Evolutionary conservation across 1,140 invertebrate genomes (phyloP).

Genomic region (Calosoma granatense): DNA sequence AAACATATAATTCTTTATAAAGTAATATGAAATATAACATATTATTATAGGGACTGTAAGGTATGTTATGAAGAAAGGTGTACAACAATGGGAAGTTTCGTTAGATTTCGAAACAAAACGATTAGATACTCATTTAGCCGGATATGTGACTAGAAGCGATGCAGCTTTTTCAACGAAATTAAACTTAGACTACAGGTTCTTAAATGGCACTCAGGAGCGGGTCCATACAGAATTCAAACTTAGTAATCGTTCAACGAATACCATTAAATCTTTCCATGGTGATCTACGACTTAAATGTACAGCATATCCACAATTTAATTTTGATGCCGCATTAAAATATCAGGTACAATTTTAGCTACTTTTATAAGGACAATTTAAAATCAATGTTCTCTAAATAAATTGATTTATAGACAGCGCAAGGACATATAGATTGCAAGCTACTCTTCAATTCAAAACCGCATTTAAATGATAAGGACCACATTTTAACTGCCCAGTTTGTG

Average conservation of each 20-base stretch:
- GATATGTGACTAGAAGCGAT: conserved; percentile 50
- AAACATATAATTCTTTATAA: conserved; percentile 11
- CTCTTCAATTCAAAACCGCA: conserved; percentile 41
- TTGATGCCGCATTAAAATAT: conserved; percentile 53
- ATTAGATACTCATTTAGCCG: conserved; percentile 51
- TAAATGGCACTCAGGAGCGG: conserved; percentile 48
- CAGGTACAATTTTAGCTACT: conserved; percentile 38
- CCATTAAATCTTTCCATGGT: conserved; percentile 40
- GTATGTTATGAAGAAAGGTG: conserved; percentile 50
- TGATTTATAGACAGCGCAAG: conserved; percentile 37
- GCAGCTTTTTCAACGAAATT: conserved; percentile 45
- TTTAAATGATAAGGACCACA: conserved; percentile 32
- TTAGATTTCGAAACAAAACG: conserved; percentile 58
- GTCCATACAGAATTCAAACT: conserved; percentile 54
- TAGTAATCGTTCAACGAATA: conserved; percentile 51
- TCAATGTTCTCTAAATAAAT: conserved; percentile 18
- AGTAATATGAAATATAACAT: conserved; percentile 6
- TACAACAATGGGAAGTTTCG: conserved; percentile 57
- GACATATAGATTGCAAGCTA: conserved; percentile 42
- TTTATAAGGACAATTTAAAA: conserved; percentile 9
- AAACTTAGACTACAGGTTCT: conserved; percentile 56
- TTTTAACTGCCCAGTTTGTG: conserved; percentile 41
- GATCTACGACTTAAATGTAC: conserved; percentile 56
- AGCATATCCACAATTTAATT: conserved; percentile 65
- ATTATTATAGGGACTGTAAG: conserved; percentile 37